Evolutionary conservation across 2,888 invertebrate species (phyloP), one percentile per base, ranked within the genome.

Genomic region (Drosophila borealis): DNA sequence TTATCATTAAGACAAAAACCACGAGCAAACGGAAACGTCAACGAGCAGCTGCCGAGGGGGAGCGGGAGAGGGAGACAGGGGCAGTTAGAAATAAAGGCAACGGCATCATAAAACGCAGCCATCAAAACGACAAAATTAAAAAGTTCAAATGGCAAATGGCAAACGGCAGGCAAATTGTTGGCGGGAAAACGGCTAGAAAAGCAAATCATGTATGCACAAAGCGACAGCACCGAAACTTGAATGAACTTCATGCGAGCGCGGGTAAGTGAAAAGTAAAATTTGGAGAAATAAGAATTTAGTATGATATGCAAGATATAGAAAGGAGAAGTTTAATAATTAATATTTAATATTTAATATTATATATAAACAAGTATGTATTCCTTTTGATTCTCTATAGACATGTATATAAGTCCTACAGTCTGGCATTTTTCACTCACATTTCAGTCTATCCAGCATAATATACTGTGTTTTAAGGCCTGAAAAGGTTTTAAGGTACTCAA

Each of bases 91-190:
- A 73, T 62, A 56, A 68, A 84, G 81, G 78, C 81, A 86, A 82
- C 75, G 82, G 76, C 82, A 81, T 83, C 83, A 84, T 83, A 83
- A 84, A 84, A 87, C 85, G 85, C 88, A 84, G 88, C 75, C 88
- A 87, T 84, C 83, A 82, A 84, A 84, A 78, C 78, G 85, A 81
- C 87, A 85, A 74, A 87, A 84, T 87, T 87, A 87, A 87, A 83
- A 84, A 84, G 85, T 87, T 84, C 80, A 83, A 87, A 87, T 84
- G 83, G 69, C 81, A 84, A 80, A 82, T 77, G 74, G 66, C 72
- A 87, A 82, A 85, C 75, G 80, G 69, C 78, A 82, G 70, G 78
- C 86, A 85, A 87, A 83, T 81, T 73, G 78, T 76, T 55, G 39
- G 81, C 75, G 56, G 61, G 64, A 69, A 87, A 86, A 77, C 54